These are phyloP conservation scores for Vireo altiloquus DNA, from an alignment of 2,113 vertebrate species.

Conservation along the genomic window DNA sequence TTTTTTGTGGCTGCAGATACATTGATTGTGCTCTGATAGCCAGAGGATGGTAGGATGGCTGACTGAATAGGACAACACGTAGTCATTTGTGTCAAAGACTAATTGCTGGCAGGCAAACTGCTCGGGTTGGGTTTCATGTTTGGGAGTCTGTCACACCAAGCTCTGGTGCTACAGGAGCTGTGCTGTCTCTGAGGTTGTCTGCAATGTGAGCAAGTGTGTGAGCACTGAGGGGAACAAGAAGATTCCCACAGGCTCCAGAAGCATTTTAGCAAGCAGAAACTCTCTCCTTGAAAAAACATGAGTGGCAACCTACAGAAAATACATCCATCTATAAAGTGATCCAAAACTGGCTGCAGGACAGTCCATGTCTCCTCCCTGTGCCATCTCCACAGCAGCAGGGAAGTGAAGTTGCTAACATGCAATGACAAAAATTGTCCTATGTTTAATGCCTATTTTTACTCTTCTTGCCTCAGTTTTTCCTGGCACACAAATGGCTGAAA, in stretches of 20 bases:
- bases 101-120: background rate
- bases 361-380: background rate
- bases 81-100: background rate
- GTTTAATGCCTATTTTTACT: slow-evolving; percentile 19
- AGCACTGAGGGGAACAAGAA: background rate
- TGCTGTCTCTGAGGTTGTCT: background rate
- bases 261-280: background rate
- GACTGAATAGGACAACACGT: background rate
- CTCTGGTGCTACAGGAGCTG: background rate
- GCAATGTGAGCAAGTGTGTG: background rate
- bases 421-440: background rate
- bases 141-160: background rate
- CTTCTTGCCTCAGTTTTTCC: slow-evolving; percentile 12
- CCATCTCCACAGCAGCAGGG: background rate
- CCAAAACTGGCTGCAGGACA: background rate
- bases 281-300: background rate
- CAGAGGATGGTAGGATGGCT: background rate
- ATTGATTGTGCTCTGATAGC: background rate
- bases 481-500: background rate
- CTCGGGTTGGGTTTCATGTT: background rate
- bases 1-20: background rate
- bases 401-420: background rate
- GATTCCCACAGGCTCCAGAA: background rate
- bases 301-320: background rate
- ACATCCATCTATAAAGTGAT: background rate